Evolutionary conservation across 1,140 invertebrate species (phyloP).

Genomic region (Drosophila carrolli): DNA sequence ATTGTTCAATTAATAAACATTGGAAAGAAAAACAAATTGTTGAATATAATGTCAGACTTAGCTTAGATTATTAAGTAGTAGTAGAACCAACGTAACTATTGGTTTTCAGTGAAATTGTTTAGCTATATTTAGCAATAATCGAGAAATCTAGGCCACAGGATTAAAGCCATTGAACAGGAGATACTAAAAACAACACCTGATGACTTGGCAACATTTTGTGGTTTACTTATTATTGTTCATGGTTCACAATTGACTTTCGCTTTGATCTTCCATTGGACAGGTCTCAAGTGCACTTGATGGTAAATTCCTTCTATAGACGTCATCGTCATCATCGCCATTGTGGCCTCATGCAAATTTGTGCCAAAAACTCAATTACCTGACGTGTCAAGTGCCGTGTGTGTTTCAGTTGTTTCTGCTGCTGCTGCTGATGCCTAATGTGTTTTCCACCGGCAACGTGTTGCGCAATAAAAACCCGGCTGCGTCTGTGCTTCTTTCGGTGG

Average conservation of each 20-base stretch:
- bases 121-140: background rate
- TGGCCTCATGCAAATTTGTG: conserved; percentile 54
- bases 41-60: no score
- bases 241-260: conserved; percentile 50
- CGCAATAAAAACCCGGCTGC: conserved; percentile 26
- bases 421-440: conserved; percentile 14
- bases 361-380: conserved; percentile 58
- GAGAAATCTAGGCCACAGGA: conserved; percentile 3
- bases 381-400: conserved; percentile 45
- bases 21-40: no score
- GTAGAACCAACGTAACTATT: no score
- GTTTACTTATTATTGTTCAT: conserved; percentile 22
- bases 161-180: background rate
- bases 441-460: conserved; percentile 31
- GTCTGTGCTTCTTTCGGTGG: conserved; percentile 18
- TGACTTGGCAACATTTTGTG: conserved; percentile 1
- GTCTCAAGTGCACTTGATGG: conserved; percentile 46
- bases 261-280: conserved; percentile 56
- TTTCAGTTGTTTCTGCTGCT: conserved; percentile 39
- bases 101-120: no score
- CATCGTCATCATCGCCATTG: conserved; percentile 38
- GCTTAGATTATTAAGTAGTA: no score
- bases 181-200: conserved; percentile 6
- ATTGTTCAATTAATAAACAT: no score
- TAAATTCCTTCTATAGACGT: conserved; percentile 42